Evolutionary conservation across 2,888 invertebrate species (phyloP), one percentile per base, ranked within the genome.

Genomic region (Eulithis prunata): DNA sequence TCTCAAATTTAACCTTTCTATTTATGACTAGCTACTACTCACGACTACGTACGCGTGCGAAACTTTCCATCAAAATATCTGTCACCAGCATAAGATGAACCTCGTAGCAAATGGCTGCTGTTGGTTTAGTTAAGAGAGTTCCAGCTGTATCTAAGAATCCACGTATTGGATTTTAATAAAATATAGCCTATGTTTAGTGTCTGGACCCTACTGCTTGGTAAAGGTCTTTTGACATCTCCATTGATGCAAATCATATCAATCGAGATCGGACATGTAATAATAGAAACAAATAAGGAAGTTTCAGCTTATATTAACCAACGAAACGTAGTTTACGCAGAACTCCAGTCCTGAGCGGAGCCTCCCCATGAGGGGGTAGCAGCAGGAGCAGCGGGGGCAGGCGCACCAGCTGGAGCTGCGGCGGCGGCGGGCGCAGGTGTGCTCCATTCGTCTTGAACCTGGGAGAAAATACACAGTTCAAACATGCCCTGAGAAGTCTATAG

Each of bases 361-460:
- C 95, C 95, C 95, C 95, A 95, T 54, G 94, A 94, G 6, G 94
- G 93, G 4, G 93, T 77, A 2, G 91, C 80, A 1, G 94, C 86
- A 46, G 94, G 81, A 0, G 91, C 75, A 0, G 94, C 86, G 0
- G 94, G 82, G 0, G 92, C 80, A 12, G 64, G 58, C 4, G 59
- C 64, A 8, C 94, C 81, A 0, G 1, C 62, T 6, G 66, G 54
- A n/a, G n/a, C n/a, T 10, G 94, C 81, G 0, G 1, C 60, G 7
- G 66, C 49, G 3, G 91, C 79, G 8, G 89, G 81, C 5, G 90
- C 82, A 0, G 86, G 66, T 7, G 81, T 78, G 7, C 93, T 87
- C 94, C 95, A 95, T 79, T 95, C 95, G 69, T 94, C 94, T 83
- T 94, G 94, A 0, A 93, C 94, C 91, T 94, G 79, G 14, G 10